phyloP scores from a whole-genome alignment of 2,888 invertebrate species.

The Melipona bicolor region DNA sequence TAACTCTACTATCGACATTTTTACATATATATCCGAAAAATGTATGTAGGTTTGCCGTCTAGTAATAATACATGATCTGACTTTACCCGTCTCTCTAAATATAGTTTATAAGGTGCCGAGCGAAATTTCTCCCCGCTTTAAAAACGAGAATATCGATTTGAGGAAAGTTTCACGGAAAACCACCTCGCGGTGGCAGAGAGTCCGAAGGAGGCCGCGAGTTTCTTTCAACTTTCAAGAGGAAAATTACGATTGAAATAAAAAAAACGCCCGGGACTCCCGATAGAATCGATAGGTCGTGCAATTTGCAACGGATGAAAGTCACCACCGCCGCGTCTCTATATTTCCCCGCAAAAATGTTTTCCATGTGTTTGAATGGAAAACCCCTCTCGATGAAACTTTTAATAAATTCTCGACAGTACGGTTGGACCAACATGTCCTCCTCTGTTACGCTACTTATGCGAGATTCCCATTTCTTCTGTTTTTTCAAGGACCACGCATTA shows the following conservation, averaged over 20 bases:
- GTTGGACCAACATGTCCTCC: not conserved
- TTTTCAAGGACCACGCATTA: not conserved
- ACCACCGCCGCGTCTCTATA: not conserved
- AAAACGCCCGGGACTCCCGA: not conserved
- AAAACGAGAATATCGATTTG: not conserved
- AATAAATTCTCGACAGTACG: constrained; percentile 24
- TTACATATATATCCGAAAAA: too few relatives aligned
- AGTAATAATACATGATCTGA: too few relatives aligned
- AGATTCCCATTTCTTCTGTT: not conserved
- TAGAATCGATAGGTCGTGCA: not conserved
- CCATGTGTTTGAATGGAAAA: constrained; percentile 12
- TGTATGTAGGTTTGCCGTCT: too few relatives aligned
- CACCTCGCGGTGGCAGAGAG: too few relatives aligned
- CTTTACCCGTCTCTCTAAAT: too few relatives aligned
- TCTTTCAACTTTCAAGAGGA: not conserved
- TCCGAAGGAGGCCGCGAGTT: too few relatives aligned
- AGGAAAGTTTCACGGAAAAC: not conserved
- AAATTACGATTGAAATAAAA: not conserved
- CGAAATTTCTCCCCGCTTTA: too few relatives aligned
- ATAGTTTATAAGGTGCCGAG: too few relatives aligned
- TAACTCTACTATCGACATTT: too few relatives aligned
- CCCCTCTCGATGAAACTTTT: constrained; percentile 29
- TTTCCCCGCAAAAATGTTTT: constrained; percentile 36
- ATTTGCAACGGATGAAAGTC: constrained; percentile 31
- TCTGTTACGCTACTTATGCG: constrained; percentile 21